phyloP scores from a whole-genome alignment of 1,140 invertebrate genomes.

The Episyrphus balteatus region DNA sequence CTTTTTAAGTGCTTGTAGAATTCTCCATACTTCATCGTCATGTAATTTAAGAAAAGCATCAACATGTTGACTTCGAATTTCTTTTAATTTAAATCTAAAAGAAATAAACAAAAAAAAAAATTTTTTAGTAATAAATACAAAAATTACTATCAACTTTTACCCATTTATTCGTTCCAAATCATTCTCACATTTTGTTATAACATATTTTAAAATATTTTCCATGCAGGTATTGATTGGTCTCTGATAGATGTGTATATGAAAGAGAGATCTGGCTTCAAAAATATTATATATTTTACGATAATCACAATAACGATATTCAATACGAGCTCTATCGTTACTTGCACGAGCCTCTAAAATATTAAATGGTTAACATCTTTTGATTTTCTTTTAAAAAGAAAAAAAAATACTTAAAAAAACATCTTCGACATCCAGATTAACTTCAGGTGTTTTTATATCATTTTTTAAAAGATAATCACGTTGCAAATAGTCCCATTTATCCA shows the following conservation, averaged over 20 bases:
- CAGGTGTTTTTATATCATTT: constrained; percentile 6
- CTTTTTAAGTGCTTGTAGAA: too few species aligned
- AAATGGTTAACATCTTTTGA: background rate
- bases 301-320: constrained; percentile 28
- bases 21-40: too few species aligned
- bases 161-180: too few species aligned
- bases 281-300: constrained; percentile 22
- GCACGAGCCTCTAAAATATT: constrained; percentile 19
- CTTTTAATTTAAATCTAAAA: too few species aligned
- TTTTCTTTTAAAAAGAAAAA: background rate
- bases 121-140: too few species aligned
- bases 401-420: constrained; percentile 3
- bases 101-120: too few species aligned
- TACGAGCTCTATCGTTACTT: constrained; percentile 18
- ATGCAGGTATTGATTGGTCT: constrained; percentile 3
- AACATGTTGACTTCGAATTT: too few species aligned
- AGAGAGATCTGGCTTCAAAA: constrained; percentile 14
- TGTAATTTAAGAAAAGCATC: too few species aligned
- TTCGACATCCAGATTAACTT: constrained; percentile 20
- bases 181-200: too few species aligned
- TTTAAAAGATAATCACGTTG: constrained; percentile 42
- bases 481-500: constrained; percentile 65
- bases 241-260: constrained; percentile 17
- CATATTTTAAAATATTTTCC: background rate
- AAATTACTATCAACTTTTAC: too few species aligned